These are phyloP conservation scores for Sebastes wilsoni DNA, from an alignment of 2,797 vertebrate species.

Conservation along the genomic window DNA sequence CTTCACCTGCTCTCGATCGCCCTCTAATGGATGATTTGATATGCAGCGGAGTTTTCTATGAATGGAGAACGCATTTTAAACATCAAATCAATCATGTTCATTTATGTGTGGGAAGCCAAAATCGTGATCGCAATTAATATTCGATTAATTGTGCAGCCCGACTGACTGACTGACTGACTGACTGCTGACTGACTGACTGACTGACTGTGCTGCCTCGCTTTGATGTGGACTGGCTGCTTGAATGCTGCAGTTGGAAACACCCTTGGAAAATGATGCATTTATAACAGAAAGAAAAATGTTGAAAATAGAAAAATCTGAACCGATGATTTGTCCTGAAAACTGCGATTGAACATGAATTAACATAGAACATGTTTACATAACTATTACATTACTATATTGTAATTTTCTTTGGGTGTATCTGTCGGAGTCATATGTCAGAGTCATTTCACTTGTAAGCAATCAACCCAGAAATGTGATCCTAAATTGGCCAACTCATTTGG, in stretches of 20 bases:
- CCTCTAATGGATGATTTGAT: neutral
- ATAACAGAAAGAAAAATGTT: neutral
- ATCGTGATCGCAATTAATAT: neutral
- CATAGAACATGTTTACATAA: neutral
- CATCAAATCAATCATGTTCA: neutral
- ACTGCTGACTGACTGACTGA: neutral
- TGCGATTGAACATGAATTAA: neutral
- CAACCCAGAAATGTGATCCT: neutral
- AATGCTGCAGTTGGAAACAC: conserved; percentile 70
- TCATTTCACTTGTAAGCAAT: conserved; percentile 67
- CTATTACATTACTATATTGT: neutral
- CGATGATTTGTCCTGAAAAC: neutral
- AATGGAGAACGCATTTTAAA: neutral
- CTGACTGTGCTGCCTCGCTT: conserved; percentile 67
- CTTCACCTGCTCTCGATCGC: neutral
- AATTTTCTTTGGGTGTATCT: conserved; percentile 80
- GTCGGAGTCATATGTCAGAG: conserved; percentile 67
- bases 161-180: neutral
- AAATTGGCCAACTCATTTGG: neutral
- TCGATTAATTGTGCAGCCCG: neutral
- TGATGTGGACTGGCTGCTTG: conserved; percentile 65
- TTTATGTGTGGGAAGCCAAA: neutral
- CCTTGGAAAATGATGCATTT: conserved; percentile 73
- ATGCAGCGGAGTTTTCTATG: neutral
- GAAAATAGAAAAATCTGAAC: neutral